These are phyloP conservation scores for Phoebastria nigripes DNA, from an alignment of 2,797 vertebrate species.

Conservation along the genomic window DNA sequence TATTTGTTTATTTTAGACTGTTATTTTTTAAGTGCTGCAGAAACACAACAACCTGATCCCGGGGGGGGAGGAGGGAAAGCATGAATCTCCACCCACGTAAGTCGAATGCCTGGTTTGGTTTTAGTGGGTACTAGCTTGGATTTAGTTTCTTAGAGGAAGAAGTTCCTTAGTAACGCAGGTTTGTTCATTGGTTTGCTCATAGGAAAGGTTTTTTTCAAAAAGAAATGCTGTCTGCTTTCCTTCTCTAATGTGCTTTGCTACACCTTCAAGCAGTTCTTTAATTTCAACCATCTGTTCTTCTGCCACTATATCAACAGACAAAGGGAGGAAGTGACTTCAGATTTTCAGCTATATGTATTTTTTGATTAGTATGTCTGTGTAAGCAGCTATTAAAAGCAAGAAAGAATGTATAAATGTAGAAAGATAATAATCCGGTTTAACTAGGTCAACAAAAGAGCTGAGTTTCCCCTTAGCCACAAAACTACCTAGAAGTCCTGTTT, in stretches of 20 bases:
- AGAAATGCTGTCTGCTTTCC: neutral
- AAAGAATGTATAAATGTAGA: neutral
- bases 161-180: neutral
- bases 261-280: slow-evolving; percentile 12
- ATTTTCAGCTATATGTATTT: slow-evolving; percentile 25
- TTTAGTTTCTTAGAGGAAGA: neutral
- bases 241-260: neutral
- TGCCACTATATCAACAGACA: neutral
- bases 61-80: neutral
- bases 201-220: neutral
- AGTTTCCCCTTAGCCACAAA: neutral
- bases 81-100: neutral
- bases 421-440: neutral
- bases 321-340: neutral
- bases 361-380: slow-evolving; percentile 7
- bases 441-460: neutral
- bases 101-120: neutral
- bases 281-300: slow-evolving; percentile 46
- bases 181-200: neutral
- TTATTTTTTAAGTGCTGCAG: neutral
- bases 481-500: neutral
- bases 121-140: neutral
- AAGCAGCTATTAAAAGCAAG: slow-evolving; percentile 18
- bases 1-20: slow-evolving; percentile 19
- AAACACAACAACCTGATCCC: neutral